phyloP scores from a whole-genome alignment of 35 echinoderm and acorn worm species.

The Chiridota heheva region DNA sequence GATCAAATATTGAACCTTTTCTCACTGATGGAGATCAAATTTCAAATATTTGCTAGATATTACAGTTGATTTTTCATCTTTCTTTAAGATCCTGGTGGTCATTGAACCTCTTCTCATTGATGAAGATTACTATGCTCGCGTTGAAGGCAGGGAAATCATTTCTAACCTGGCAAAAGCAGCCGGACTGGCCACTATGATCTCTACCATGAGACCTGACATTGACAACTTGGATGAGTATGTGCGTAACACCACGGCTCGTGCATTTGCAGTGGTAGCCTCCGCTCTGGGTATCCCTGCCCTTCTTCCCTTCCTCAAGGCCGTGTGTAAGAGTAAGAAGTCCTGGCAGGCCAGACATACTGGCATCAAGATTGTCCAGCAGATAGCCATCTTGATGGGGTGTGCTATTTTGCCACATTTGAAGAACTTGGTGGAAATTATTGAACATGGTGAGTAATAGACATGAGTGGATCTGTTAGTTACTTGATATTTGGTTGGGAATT shows the following conservation, averaged over 20 bases:
- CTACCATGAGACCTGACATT: slow-evolving; percentile 99
- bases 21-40: no score
- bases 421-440: slow-evolving; percentile 99
- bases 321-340: slow-evolving; percentile 98
- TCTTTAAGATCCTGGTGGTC: slow-evolving; percentile 88
- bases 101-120: slow-evolving; percentile 98
- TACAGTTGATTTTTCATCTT: no score
- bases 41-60: no score
- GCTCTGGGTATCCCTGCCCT: slow-evolving; percentile 95
- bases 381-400: slow-evolving; percentile 99
- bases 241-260: slow-evolving; percentile 97
- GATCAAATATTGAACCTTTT: no score
- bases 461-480: no score
- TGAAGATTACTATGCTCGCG: slow-evolving; percentile 99
- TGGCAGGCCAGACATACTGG: slow-evolving; percentile 99
- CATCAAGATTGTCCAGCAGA: slow-evolving; percentile 99
- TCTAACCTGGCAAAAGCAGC: slow-evolving; percentile 98
- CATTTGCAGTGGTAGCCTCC: slow-evolving; percentile 96
- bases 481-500: no score
- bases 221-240: slow-evolving; percentile 99
- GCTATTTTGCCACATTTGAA: slow-evolving; percentile 94
- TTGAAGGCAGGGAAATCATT: slow-evolving; percentile 97
- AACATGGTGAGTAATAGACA: slow-evolving; percentile 91
- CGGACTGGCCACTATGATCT: slow-evolving; percentile 99
- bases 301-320: slow-evolving; percentile 97